Conservation (phyloP, 30 jellyfish, hydroid and myxozoan genomes). For the Nemopilema nomurai region DNA sequence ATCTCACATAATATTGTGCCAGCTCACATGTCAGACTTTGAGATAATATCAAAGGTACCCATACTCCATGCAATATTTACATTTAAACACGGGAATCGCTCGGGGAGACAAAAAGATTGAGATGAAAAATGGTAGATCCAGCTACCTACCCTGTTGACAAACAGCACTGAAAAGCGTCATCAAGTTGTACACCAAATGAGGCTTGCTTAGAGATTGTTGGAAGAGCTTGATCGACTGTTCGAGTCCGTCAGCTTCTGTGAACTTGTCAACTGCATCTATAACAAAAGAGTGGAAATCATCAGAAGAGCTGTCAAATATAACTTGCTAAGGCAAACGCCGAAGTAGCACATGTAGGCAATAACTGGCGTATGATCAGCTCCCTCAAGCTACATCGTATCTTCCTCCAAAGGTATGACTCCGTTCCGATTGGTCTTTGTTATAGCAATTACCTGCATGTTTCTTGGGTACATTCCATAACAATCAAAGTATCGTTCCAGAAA, state of each 20-base stretch:
- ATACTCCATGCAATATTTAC: background rate
- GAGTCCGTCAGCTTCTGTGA: constrained; percentile 34
- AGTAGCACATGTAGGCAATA: too few relatives aligned
- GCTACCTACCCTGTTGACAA: constrained; percentile 34
- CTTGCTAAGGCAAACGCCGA: too few relatives aligned
- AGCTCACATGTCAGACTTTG: too few relatives aligned
- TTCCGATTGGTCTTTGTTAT: too few relatives aligned
- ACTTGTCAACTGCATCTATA: constrained; percentile 39
- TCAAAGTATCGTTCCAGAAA: too few relatives aligned
- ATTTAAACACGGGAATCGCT: background rate
- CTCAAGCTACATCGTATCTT: too few relatives aligned
- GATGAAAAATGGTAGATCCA: background rate
- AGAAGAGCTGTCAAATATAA: too few relatives aligned
- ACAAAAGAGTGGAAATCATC: background rate
- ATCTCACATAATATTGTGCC: too few relatives aligned
- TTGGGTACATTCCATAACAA: too few relatives aligned
- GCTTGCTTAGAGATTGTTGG: constrained; percentile 40
- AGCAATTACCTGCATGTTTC: too few relatives aligned
- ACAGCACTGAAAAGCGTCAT: constrained; percentile 44
- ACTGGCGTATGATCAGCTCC: too few relatives aligned
- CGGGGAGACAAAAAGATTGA: background rate
- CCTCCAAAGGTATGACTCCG: too few relatives aligned
- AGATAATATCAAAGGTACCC: background rate
- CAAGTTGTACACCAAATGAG: constrained; percentile 50
- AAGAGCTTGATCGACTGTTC: constrained; percentile 36